phyloP scores from a whole-genome alignment of 2,797 vertebrate species.

The Chaunax sp. region DNA sequence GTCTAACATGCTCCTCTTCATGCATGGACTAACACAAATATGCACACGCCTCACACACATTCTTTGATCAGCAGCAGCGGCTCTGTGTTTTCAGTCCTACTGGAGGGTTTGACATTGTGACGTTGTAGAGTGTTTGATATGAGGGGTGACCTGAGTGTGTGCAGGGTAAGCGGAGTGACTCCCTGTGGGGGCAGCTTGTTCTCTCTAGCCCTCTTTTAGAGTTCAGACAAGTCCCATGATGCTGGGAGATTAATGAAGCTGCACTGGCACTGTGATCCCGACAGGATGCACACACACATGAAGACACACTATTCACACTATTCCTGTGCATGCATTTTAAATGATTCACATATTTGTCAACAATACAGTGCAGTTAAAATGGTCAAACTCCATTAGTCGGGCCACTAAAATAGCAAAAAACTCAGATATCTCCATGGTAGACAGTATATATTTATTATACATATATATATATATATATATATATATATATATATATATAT shows the following conservation, averaged over 20 bases:
- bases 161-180: slow-evolving; percentile 70
- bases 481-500: too few relatives aligned
- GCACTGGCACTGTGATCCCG: slow-evolving; percentile 72
- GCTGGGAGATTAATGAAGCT: slow-evolving; percentile 81
- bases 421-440: too few relatives aligned
- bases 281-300: slow-evolving; percentile 63
- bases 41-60: background rate
- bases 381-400: too few relatives aligned
- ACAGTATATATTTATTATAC: too few relatives aligned
- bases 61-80: slow-evolving; percentile 24
- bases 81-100: slow-evolving; percentile 9
- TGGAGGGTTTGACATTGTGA: slow-evolving; percentile 68
- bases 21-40: slow-evolving; percentile 1
- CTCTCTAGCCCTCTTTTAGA: slow-evolving; percentile 73
- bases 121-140: slow-evolving; percentile 62
- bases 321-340: too few relatives aligned
- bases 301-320: slow-evolving; percentile 41
- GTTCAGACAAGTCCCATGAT: slow-evolving; percentile 76
- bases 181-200: slow-evolving; percentile 58
- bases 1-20: slow-evolving; percentile 12
- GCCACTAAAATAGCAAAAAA: too few relatives aligned
- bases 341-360: too few relatives aligned
- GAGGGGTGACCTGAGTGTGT: slow-evolving; percentile 48
- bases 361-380: too few relatives aligned
- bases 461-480: too few relatives aligned